Conservation (phyloP, 1,140 invertebrate species). For the Lasioglossum baleicum region DNA sequence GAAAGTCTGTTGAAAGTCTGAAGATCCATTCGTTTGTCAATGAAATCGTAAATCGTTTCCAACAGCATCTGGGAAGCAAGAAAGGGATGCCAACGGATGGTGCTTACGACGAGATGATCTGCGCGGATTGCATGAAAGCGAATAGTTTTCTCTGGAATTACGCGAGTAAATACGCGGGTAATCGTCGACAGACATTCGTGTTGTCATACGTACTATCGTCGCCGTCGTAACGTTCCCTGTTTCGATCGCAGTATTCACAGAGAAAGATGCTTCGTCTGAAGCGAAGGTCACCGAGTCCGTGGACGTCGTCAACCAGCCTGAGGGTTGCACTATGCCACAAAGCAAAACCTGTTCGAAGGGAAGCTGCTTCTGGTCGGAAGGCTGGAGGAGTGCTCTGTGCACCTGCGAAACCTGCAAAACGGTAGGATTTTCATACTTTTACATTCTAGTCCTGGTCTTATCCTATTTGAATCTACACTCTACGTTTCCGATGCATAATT, state of each 20-base stretch:
- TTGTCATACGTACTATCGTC: background rate
- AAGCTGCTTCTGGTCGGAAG: conserved; percentile 85
- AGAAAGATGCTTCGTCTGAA: conserved; percentile 43
- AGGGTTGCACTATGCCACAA: conserved; percentile 70
- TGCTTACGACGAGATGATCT: conserved; percentile 90
- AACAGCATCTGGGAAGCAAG: conserved; percentile 85
- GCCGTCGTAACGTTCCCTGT: background rate
- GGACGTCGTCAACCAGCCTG: conserved; percentile 33
- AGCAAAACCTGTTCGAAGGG: conserved; percentile 50
- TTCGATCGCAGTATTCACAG: conserved; percentile 7
- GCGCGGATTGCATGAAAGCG: conserved; percentile 86
- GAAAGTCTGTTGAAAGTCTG: background rate
- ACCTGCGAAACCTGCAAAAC: conserved; percentile 82
- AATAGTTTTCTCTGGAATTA: conserved; percentile 90
- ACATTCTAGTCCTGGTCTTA: background rate
- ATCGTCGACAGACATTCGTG: background rate
- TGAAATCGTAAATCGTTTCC: conserved; percentile 1
- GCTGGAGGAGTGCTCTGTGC: conserved; percentile 89
- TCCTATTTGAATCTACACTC: background rate
- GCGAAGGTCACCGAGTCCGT: conserved; percentile 44
- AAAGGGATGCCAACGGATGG: conserved; percentile 82
- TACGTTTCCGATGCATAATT: conserved; percentile 22
- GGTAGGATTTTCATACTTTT: conserved; percentile 37
- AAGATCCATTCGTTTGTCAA: background rate
- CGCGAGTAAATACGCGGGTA: conserved; percentile 75